Evolutionary conservation across 2,113 vertebrate species (phyloP), one percentile per base, ranked within the genome.

Genomic region (Sander lucioperca): DNA sequence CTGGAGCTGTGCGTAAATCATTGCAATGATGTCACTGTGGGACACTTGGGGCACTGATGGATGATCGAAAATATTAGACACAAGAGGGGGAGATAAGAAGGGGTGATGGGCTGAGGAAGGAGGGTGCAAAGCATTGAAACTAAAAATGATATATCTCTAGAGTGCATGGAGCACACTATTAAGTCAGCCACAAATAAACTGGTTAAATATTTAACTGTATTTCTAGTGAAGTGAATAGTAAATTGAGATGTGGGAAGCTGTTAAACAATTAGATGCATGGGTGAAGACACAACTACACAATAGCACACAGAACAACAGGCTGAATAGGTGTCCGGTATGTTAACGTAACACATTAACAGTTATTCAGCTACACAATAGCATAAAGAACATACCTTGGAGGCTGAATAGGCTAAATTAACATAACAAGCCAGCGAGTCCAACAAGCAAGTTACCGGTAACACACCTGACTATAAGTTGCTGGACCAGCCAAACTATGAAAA

Each of bases 1-100:
- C 47, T 53, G 23, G 12, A 68, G 48, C 43, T 68, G 58, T 27
- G 65, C 47, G 0, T 86, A 74, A 80, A 74, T 85, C 54, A 71
- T 21, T 25, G 2, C 0, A 1, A 21, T 51, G 67, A 64, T 81
- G 82, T 86, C 83, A 36, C 2, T 48, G 63, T 58, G 63, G 48
- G 66, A 69, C 39, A 62, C 45, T 57, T 62, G 25, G 7, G 10
- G 56, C 5, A 19, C 18, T 61, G 72, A 74, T n/a, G 51, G 33
- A 51, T 43, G 39, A 43, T 43, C 9, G 1, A 11, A 43, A 43
- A 43, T 43, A 43, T 43, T 11, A 33, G 33, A 43, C 9, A 43
- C 39, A 43, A 43, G 39, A 43, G 10, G 2, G 2, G 39, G 39
- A 2, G 10, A 43, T 43, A 11, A 43, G 15, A 14, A 58, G 18